Evolutionary conservation across 2,797 vertebrate genomes (phyloP), one percentile per base, ranked within the genome.

Genomic region (Amphiprion clarkii): DNA sequence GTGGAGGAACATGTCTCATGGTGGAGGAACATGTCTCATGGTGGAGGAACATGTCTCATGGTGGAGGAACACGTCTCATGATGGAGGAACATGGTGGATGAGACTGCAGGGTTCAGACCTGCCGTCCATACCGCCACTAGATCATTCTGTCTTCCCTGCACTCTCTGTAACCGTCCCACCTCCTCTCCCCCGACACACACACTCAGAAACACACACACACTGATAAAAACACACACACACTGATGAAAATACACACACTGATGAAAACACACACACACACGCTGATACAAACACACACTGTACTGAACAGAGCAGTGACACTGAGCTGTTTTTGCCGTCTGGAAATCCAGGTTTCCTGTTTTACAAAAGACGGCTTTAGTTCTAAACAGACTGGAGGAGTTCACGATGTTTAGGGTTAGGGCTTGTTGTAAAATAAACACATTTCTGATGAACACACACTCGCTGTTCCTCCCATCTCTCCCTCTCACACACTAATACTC

Each of bases 41-140:
- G 3, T 27, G 27, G 27, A 27, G 27, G 3, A 27, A 27, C 27
- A 27, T 2, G 27, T 2, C 27, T 27, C 27, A 27, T 27, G 27
- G 27, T 27, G 27, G 27, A 27, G 27, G 3, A 27, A 27, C 27
- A 27, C 4, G 27, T 2, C 27, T 27, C 27, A 27, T 27, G 27
- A 0, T 27, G 27, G 27, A 27, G 27, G 27, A 27, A 27, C 27
- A 27, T 87, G 84, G 88, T 78, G 60, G 82, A 88, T 89, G 88
- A 85, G 44, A 44, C 72, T 49, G 64, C 42, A 5, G 60, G 58
- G 64, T 56, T 44, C 16, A 65, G 71, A 65, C 51, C 81, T 67
- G 17, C 72, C 60, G 64, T 74, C 44, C 10, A 76, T 79, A 83
- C 60, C 58, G 21, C 52, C 76, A 62, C 74, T 79, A 49, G 14